phyloP scores from a whole-genome alignment of 2,797 vertebrate genomes.

The Lacerta viridis region DNA sequence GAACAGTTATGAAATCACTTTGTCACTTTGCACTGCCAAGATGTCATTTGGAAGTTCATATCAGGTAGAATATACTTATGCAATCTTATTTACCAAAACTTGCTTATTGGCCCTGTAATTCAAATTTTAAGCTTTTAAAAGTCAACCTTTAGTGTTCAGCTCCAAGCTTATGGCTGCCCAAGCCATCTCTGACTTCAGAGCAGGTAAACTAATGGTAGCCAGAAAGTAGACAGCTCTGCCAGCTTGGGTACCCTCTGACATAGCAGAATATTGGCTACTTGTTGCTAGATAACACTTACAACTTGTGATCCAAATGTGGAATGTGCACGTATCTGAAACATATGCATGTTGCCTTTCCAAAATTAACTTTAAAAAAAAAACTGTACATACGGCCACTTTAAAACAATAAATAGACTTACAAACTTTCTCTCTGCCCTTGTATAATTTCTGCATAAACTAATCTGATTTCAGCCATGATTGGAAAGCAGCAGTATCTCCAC shows the following conservation, averaged over 20 bases:
- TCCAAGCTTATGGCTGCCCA: neutral
- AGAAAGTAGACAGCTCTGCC: neutral
- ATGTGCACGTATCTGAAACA: neutral
- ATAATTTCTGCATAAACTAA: neutral
- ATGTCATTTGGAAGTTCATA: neutral
- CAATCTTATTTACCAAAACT: neutral
- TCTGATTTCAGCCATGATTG: neutral
- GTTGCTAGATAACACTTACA: neutral
- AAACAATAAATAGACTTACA: neutral
- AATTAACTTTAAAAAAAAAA: neutral
- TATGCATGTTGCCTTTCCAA: neutral
- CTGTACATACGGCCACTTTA: neutral
- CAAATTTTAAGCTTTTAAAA: neutral
- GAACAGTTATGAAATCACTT: neutral
- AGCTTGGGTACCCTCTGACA: neutral
- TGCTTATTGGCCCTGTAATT: neutral
- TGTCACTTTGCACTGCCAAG: neutral
- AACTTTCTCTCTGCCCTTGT: neutral
- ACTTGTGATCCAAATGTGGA: neutral
- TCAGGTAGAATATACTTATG: neutral
- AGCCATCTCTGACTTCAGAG: neutral
- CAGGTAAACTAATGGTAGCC: neutral
- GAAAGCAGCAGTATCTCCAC: neutral
- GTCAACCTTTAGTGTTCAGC: neutral
- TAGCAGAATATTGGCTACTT: neutral